A percentile compares a stretch with the other conserved stretches of the same genome.
These are phyloP conservation scores for Machaerirhynchus nigripectus DNA, from an alignment of 2,113 vertebrate genomes.

Conservation along the genomic window DNA sequence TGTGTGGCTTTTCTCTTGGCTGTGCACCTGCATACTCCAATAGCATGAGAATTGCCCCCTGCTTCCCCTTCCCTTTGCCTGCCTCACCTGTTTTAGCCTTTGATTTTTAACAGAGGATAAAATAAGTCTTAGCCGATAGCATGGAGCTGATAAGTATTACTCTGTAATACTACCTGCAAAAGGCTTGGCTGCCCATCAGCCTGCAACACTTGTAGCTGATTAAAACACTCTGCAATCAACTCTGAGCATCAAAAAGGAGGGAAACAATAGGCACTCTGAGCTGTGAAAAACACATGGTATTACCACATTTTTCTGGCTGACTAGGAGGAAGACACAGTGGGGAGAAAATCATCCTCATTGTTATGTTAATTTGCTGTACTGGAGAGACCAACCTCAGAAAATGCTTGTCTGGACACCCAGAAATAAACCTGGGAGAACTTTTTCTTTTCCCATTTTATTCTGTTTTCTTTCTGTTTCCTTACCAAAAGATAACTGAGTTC, in stretches of 20 bases:
- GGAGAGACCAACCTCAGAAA: not conserved
- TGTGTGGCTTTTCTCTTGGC: not conserved
- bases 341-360: not conserved
- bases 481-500: not conserved
- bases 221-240: not conserved
- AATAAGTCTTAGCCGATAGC: not conserved
- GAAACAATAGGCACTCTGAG: not conserved
- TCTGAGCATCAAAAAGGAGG: not conserved
- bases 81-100: not conserved
- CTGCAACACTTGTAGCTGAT: not conserved
- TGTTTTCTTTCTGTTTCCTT: not conserved
- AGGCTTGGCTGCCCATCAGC: not conserved
- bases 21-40: not conserved
- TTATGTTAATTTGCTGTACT: not conserved
- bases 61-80: not conserved
- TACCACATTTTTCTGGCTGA: not conserved
- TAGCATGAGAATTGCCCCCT: accelerated
- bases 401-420: not conserved
- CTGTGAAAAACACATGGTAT: not conserved
- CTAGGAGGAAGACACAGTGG: not conserved
- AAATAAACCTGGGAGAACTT: not conserved
- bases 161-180: not conserved
- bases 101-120: not conserved
- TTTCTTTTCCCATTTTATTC: not conserved
- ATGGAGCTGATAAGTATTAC: not conserved